Evolutionary conservation across 2,113 vertebrate genomes (phyloP), one percentile per base, ranked within the genome.

Genomic region (Ia io): DNA sequence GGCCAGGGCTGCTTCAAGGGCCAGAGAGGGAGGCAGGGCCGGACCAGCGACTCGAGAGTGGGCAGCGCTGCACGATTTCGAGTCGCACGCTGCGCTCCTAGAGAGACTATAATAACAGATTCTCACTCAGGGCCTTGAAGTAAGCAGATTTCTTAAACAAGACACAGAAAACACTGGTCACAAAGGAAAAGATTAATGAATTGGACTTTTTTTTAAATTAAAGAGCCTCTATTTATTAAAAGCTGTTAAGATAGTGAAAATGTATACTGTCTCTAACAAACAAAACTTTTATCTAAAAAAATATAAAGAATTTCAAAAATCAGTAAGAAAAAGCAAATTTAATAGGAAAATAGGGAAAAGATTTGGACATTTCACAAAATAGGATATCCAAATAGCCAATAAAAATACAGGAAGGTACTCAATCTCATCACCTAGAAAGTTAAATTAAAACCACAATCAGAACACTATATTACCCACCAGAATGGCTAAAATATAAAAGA

Each of bases 221-320:
- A 95, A 83, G 17, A 69, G 49, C 2, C 59, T 76, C 8, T 74
- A 12, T 65, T 90, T 92, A 73, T 51, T 22, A 78, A 89, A 88
- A 88, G 77, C 0, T 16, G 77, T 37, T 77, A 86, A 44, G 14
- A 70, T 2, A 67, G 30, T 47, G 9, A 86, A 84, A 74, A 90
- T 18, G 30, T 8, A 78, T 1, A 88, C 12, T 28, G 13, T 67
- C 11, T 47, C 40, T 71, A 37, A 90, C 44, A 84, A 84, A 69
- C 13, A 30, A 10, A 10, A 91, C 17, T 20, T 51, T 16, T 4
- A 90, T 35, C 9, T 47, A 74, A 79, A 91, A 84, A 87, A 22
- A 69, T 17, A 84, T 4, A 3, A 90, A 91, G 12, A 91, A 77
- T 85, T 61, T 28, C 67, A 95, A 92, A 95, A 65, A n/a, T 71